Evolutionary conservation across 2,888 invertebrate genomes (phyloP), one percentile per base, ranked within the genome.

Genomic region (Colostygia pectinataria): DNA sequence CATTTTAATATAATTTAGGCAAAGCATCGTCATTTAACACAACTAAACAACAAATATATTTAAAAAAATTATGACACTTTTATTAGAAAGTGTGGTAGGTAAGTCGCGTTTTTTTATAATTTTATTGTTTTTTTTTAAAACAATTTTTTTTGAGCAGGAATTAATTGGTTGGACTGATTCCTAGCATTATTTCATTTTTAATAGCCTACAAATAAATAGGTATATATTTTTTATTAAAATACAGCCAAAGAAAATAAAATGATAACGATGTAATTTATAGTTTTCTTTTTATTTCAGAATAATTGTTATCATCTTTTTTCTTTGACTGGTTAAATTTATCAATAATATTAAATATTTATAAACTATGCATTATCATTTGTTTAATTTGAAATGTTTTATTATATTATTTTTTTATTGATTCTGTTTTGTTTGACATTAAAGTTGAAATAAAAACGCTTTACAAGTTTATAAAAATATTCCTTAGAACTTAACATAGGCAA

Each of bases 111-210:
- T 38, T n/a, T 24, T 14, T n/a, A 40, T 45, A 38, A 32, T 46
- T 33, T 45, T 49, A 8, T 28, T 37, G 18, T 10, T 23, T 2
- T 24, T 12, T 42, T 31, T 13, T 33, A 23, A 36, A 5, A 13
- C 25, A 6, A 41, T 34, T 53, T 14, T 34, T 29, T 36, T 41
- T 36, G 50, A 57, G 49, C 44, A 52, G 64, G 73, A 71, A 73
- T 77, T 67, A 60, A 57, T 66, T 64, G 75, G 79, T 79, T 79
- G 78, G 79, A 71, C 61, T 71, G 54, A 74, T 79, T 74, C 74
- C 68, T 65, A 20, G 25, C 45, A 14, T 24, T 13, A 8, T 31
- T 36, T 2, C 8, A 24, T 7, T 32, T 1, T 4, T 9, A 18
- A 9, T n/a, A 18, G 4, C 8, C 2, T 31, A 9, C 5, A 5